phyloP scores from a whole-genome alignment of 2,797 vertebrate genomes.

The Pelochelys cantorii region DNA sequence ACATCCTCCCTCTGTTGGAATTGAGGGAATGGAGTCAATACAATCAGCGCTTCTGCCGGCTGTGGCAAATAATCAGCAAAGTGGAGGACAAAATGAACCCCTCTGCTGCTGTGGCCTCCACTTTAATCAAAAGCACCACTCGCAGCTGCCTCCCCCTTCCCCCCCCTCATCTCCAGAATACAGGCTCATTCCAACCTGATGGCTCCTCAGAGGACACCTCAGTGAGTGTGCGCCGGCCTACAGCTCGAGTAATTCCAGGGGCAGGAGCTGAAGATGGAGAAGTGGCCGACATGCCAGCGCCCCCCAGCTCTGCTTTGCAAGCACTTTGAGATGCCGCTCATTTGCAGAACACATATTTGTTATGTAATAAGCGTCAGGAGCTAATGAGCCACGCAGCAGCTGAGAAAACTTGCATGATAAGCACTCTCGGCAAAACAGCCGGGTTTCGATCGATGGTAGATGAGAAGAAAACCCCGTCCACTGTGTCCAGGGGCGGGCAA shows the following conservation, averaged over 20 bases:
- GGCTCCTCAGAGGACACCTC: not conserved
- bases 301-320: constrained; percentile 33
- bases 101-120: rapidly evolving
- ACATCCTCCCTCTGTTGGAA: constrained; percentile 47
- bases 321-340: constrained; percentile 57
- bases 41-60: constrained; percentile 61
- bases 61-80: constrained; percentile 60
- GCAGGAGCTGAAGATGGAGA: not conserved
- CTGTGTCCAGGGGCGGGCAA: not conserved
- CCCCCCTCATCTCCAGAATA: not conserved
- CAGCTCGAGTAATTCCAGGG: not conserved
- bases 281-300: not conserved
- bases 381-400: constrained; percentile 74
- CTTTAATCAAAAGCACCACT: rapidly evolving
- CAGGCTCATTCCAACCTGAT: not conserved
- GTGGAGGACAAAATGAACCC: constrained; percentile 15
- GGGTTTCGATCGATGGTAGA: constrained; percentile 49
- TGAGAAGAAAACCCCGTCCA: rapidly evolving
- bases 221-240: not conserved
- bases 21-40: constrained; percentile 57
- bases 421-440: constrained; percentile 68
- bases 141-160: rapidly evolving
- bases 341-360: constrained; percentile 80
- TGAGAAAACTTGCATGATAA: constrained; percentile 76
- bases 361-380: constrained; percentile 76